Evolutionary conservation across 2,888 invertebrate species (phyloP).

Genomic region (Lamproptera curius): DNA sequence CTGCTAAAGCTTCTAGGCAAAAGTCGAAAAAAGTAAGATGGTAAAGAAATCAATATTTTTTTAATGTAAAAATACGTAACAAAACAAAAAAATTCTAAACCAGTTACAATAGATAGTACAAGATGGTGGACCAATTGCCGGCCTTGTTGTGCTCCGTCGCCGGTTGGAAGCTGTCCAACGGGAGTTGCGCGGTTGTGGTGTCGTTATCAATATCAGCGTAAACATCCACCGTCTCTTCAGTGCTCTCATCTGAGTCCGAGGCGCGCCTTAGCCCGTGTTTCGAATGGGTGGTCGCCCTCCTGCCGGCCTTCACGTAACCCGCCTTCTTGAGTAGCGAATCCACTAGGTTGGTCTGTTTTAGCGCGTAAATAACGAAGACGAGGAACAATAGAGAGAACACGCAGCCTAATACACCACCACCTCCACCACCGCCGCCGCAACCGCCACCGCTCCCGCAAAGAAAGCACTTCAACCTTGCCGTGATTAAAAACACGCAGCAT

Average conservation of each 20-base stretch:
- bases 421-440: slow-evolving; percentile 50
- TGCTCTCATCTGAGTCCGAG: not conserved
- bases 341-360: slow-evolving; percentile 53
- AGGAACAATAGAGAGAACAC: slow-evolving; percentile 53
- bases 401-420: slow-evolving; percentile 44
- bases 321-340: slow-evolving; percentile 50
- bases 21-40: too few relatives aligned
- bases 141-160: slow-evolving; percentile 6
- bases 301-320: not conserved
- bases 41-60: too few relatives aligned
- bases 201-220: slow-evolving; percentile 7
- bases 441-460: slow-evolving; percentile 61
- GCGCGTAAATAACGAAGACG: slow-evolving; percentile 50
- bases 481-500: slow-evolving; percentile 53
- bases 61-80: too few relatives aligned
- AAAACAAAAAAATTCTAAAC: slow-evolving; percentile 6
- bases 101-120: slow-evolving; percentile 34
- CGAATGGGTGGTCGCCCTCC: not conserved
- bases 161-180: not conserved
- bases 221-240: too few relatives aligned
- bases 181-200: slow-evolving; percentile 2
- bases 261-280: not conserved
- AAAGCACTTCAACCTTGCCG: slow-evolving; percentile 53
- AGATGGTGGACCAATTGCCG: slow-evolving; percentile 32
- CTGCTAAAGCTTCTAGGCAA: too few relatives aligned